These are phyloP conservation scores for Botrylloides violaceus DNA, from an alignment of 23 tunicate genomes.

Conservation along the genomic window DNA sequence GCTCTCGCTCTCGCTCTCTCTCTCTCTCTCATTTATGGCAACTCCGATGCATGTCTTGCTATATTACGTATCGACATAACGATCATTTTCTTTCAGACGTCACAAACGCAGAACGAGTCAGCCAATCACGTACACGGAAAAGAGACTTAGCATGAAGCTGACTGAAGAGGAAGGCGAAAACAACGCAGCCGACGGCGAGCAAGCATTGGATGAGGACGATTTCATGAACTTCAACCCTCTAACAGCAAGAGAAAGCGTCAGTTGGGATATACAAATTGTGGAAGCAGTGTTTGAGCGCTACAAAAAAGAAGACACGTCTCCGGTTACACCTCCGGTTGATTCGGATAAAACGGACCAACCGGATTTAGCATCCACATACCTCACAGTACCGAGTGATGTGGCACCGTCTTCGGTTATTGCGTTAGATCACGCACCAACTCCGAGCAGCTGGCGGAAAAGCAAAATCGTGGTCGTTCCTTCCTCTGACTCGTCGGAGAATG, in stretches of 20 bases:
- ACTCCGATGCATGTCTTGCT: no score
- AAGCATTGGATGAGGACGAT: slow-evolving; percentile 35
- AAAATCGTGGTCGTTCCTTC: slow-evolving; percentile 21
- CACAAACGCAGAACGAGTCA: slow-evolving; percentile 62
- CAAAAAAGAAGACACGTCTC: slow-evolving; percentile 33
- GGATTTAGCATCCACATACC: background rate
- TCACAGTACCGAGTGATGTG: slow-evolving; percentile 10
- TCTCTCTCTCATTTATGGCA: no score
- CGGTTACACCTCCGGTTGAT: background rate
- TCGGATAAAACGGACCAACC: background rate
- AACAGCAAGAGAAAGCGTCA: slow-evolving; percentile 55
- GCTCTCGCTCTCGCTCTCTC: no score
- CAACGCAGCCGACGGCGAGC: background rate
- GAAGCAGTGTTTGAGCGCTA: slow-evolving; percentile 66
- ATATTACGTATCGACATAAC: no score
- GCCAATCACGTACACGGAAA: slow-evolving; percentile 54
- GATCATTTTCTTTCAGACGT: slow-evolving; percentile 34
- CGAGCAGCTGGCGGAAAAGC: slow-evolving; percentile 14
- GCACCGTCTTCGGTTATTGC: slow-evolving; percentile 16
- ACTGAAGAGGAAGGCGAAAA: slow-evolving; percentile 9
- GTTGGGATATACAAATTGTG: slow-evolving; percentile 83
- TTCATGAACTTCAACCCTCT: slow-evolving; percentile 38
- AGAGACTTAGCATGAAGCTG: slow-evolving; percentile 23
- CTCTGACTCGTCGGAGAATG: background rate
- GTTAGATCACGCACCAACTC: slow-evolving; percentile 11